These are phyloP conservation scores for Lathronympha strigana DNA, from an alignment of 2,888 invertebrate genomes.

Conservation along the genomic window DNA sequence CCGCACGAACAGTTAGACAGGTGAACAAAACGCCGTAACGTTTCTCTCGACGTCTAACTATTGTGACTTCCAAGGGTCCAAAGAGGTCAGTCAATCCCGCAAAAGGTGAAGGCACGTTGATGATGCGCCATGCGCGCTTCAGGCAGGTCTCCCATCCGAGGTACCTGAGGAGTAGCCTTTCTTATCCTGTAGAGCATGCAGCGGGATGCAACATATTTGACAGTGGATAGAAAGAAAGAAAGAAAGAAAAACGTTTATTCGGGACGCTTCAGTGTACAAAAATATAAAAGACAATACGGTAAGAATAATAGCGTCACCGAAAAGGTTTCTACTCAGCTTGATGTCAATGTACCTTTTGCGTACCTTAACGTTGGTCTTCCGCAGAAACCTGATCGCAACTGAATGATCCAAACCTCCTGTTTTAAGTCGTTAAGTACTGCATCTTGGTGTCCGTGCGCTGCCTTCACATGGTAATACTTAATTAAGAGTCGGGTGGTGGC, in stretches of 20 bases:
- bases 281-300: too few species aligned
- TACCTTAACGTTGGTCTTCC: too few species aligned
- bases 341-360: too few species aligned
- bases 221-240: neutral
- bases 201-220: neutral
- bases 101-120: neutral
- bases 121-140: conserved; percentile 10
- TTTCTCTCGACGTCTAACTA: neutral
- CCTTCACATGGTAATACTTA: too few species aligned
- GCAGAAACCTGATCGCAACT: too few species aligned
- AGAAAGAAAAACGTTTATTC: too few species aligned
- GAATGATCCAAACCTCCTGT: too few species aligned
- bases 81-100: neutral
- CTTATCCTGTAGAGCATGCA: conserved; percentile 8
- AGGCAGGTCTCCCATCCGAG: conserved; percentile 14
- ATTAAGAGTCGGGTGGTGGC: too few species aligned
- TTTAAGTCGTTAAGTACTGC: too few species aligned
- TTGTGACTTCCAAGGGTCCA: neutral
- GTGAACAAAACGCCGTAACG: conserved; percentile 15
- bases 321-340: too few species aligned
- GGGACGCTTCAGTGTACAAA: neutral
- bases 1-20: conserved; percentile 9
- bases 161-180: neutral
- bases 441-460: too few species aligned
- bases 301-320: too few species aligned